Evolutionary conservation across 2,888 invertebrate genomes (phyloP).

Genomic region (Mechanitis mazaeus): DNA sequence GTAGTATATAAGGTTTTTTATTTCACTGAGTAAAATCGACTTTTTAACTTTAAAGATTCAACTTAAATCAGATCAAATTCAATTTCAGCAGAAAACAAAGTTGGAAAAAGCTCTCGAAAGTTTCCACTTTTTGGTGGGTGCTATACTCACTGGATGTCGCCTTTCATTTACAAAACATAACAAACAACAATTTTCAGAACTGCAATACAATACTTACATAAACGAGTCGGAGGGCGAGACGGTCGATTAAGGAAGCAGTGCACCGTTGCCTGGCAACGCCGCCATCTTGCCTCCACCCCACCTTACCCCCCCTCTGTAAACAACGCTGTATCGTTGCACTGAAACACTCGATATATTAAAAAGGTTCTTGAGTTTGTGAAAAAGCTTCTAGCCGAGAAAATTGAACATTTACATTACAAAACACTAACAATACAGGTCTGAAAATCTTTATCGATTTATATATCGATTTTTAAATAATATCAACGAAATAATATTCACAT

Average conservation of each 20-base stretch:
- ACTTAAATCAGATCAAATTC: constrained; percentile 4
- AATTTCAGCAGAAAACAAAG: background rate
- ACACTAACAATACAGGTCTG: background rate
- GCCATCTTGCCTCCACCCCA: constrained; percentile 68
- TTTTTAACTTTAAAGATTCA: constrained; percentile 1
- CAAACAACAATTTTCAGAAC: constrained; percentile 41
- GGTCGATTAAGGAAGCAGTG: constrained; percentile 77
- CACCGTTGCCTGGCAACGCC: constrained; percentile 73
- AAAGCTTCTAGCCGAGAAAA: constrained; percentile 7
- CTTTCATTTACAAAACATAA: constrained; percentile 28
- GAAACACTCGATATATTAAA: constrained; percentile 75
- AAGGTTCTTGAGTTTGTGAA: constrained; percentile 47
- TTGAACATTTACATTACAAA: background rate
- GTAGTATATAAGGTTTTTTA: no score
- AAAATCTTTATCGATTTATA: no score
- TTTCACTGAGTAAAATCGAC: background rate
- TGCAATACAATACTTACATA: constrained; percentile 74
- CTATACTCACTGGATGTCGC: background rate
- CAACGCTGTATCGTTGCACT: constrained; percentile 74
- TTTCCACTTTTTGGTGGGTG: background rate
- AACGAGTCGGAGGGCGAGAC: constrained; percentile 59
- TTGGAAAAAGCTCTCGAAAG: background rate
- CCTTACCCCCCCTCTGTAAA: constrained; percentile 61
- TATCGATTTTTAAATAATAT: background rate
- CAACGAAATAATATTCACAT: no score